Evolutionary conservation across 64 coral and sea anemone species (phyloP).

Genomic region (Dendronephthya gigantea): DNA sequence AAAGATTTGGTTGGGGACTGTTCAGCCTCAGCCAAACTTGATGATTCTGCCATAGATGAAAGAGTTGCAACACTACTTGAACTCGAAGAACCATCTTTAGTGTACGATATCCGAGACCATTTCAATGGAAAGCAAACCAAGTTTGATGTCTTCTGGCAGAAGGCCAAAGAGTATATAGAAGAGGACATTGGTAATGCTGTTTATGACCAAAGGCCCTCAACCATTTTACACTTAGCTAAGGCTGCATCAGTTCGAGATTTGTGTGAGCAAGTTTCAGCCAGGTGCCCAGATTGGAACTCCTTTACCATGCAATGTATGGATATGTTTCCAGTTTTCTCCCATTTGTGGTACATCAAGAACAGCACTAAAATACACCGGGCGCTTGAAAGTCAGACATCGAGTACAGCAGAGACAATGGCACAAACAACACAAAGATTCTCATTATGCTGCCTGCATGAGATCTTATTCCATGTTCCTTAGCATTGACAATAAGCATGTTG

Average conservation of each 20-base stretch:
- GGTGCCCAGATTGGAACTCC: background rate
- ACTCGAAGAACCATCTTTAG: conserved; percentile 15
- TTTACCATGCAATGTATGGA: background rate
- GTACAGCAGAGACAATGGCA: conserved; percentile 31
- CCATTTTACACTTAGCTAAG: conserved; percentile 4
- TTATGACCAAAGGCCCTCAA: background rate
- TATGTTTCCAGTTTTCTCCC: conserved; percentile 24
- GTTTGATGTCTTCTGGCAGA: conserved; percentile 1
- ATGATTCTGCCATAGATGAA: background rate
- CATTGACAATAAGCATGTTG: conserved; percentile 24
- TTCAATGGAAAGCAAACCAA: background rate
- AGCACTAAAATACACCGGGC: conserved; percentile 20
- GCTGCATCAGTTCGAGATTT: conserved; percentile 11
- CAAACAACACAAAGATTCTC: too few relatives aligned
- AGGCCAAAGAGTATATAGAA: background rate
- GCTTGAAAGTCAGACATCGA: conserved; percentile 13
- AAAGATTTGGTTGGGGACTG: background rate
- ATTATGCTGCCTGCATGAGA: too few relatives aligned
- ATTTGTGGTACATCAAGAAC: conserved; percentile 17
- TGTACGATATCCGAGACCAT: conserved; percentile 1
- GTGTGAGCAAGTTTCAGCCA: background rate
- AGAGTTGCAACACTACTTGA: conserved; percentile 17
- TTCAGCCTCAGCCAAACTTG: background rate
- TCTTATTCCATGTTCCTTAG: conserved; percentile 8
- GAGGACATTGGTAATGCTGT: background rate